Base-by-base conservation (phyloP, 1,140 invertebrate genomes). In the Prorops nasuta region DNA sequence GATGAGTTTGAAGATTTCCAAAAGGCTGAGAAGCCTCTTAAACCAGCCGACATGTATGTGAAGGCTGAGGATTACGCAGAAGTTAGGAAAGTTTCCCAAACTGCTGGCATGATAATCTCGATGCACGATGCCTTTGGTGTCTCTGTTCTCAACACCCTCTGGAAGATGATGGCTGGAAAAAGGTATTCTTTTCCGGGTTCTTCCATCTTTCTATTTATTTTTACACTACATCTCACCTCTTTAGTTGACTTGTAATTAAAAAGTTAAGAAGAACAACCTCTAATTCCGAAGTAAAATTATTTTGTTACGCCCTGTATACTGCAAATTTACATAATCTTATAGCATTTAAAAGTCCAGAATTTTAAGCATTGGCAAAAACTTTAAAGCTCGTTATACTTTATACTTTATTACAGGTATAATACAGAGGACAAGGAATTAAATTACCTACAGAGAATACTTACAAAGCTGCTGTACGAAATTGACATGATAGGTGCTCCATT, bases 111-210 rank as follows among this genome's bases (percentile, higher is more conserved):
- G 1, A 51, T 81, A 1, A 64, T 84, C 1, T 69, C 81, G 47
- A 89, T 91, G 85, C 78, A 86, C 24, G 83, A 86, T 47, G 79
- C 86, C 21, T 90, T 90, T 57, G 84, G 84, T 22, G 83, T 88
- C 1, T 85, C 87, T 47, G 85, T 92, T 21, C 70, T 94, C 9
- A 96, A 96, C 59, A 90, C 89, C 0, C 72, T 96, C 0, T 95
- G 92, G 89, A 84, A 80, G 42, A 91, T 95, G 85, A 83, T 94
- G 74, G 89, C 92, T 44, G 89, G 92, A 1, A 83, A 79, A 57
- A 70, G 85, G 60, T 84, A 78, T 36, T 6, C n/a, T n/a, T n/a
- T n/a, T n/a, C n/a, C n/a, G n/a, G n/a, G n/a, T n/a, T n/a, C n/a
- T n/a, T n/a, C n/a, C n/a, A n/a, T n/a, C 14, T 36, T 36, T 36